These are phyloP conservation scores for Conchocele bisecta DNA, from an alignment of 2,888 invertebrate genomes.

Conservation along the genomic window DNA sequence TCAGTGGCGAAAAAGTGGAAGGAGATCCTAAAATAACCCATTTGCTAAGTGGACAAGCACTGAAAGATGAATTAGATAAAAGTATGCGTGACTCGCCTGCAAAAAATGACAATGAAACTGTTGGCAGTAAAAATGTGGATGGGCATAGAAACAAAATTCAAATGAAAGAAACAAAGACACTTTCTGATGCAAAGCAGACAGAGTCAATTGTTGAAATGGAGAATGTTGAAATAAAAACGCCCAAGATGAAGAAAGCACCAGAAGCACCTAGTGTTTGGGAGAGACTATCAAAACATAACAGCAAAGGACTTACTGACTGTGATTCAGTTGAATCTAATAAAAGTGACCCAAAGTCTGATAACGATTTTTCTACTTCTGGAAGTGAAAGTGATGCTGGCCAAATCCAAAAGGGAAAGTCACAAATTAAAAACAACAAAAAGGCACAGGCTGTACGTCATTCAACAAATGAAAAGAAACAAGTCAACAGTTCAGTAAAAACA, in stretches of 20 bases:
- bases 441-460: neutral
- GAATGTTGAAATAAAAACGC: too few relatives aligned
- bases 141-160: too few relatives aligned
- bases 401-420: neutral
- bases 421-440: neutral
- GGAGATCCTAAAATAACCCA: slow-evolving; percentile 45
- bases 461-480: slow-evolving; percentile 2
- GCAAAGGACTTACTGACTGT: too few relatives aligned
- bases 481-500: neutral
- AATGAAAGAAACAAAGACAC: too few relatives aligned
- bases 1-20: slow-evolving; percentile 33
- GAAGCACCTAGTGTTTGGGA: too few relatives aligned
- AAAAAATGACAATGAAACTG: too few relatives aligned
- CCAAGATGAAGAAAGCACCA: neutral
- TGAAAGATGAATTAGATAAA: slow-evolving; percentile 37
- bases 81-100: neutral
- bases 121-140: too few relatives aligned
- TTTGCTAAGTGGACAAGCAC: slow-evolving; percentile 33
- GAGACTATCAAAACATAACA: too few relatives aligned
- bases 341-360: too few relatives aligned
- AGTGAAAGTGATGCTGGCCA: slow-evolving; percentile 33
- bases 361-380: slow-evolving; percentile 43
- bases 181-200: too few relatives aligned
- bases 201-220: too few relatives aligned
- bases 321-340: too few relatives aligned